These are phyloP conservation scores for Columba janthina DNA, from an alignment of 2,113 vertebrate species.

Conservation along the genomic window DNA sequence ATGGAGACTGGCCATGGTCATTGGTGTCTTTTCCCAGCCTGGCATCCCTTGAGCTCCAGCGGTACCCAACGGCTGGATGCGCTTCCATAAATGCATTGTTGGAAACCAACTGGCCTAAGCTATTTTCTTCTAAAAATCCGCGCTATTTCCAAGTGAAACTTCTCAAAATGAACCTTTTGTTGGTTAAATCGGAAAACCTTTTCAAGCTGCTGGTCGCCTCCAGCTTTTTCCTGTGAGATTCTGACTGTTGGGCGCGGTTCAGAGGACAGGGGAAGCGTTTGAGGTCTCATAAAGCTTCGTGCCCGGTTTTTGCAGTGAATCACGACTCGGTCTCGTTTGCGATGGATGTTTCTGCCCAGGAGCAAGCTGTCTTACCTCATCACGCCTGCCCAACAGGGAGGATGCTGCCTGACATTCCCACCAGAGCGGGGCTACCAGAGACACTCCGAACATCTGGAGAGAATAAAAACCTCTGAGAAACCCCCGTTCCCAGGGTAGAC, in stretches of 20 bases:
- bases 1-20: not conserved
- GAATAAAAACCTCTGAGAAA: not conserved
- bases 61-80: accelerated
- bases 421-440: not conserved
- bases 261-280: not conserved
- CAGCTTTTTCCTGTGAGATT: not conserved
- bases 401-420: not conserved
- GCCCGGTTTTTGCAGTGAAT: not conserved
- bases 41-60: accelerated
- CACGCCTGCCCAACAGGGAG: not conserved
- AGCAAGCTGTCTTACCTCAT: not conserved
- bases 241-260: not conserved
- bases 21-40: not conserved
- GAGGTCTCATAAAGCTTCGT: not conserved
- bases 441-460: constrained; percentile 30
- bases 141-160: not conserved
- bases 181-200: not conserved
- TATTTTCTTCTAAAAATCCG: not conserved
- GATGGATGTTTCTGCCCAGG: not conserved
- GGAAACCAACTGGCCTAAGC: not conserved
- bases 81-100: accelerated
- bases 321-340: not conserved
- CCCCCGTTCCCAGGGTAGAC: not conserved
- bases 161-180: not conserved
- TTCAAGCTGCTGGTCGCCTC: not conserved